Evolutionary conservation across 2,797 vertebrate genomes (phyloP).

Genomic region (Pitangus sulphuratus): DNA sequence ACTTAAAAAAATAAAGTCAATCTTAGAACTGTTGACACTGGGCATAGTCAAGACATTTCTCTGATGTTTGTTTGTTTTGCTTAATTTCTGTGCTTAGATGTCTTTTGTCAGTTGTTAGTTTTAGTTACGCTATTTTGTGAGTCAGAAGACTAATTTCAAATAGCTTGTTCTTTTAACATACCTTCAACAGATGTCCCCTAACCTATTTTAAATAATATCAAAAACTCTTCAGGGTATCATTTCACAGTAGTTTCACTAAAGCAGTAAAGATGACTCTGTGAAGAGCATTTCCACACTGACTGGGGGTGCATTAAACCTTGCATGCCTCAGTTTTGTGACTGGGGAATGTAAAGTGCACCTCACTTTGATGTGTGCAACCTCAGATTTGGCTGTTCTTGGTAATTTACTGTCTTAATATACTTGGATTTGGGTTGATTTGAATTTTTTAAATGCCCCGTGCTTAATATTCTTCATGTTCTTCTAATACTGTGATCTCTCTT

Average conservation of each 20-base stretch:
- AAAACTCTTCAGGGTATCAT: neutral
- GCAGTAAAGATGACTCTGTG: neutral
- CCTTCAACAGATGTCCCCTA: neutral
- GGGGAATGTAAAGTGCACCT: neutral
- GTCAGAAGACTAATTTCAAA: neutral
- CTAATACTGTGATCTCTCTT: conserved; percentile 11
- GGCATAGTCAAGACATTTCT: neutral
- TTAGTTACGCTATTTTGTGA: neutral
- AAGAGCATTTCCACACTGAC: neutral
- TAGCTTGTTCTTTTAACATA: neutral
- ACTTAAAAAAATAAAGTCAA: neutral
- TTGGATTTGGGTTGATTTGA: neutral
- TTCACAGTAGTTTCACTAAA: neutral
- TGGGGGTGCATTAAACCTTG: neutral
- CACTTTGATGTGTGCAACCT: neutral
- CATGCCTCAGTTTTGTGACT: neutral
- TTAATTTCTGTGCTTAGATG: neutral
- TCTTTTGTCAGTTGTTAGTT: neutral
- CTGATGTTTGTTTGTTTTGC: neutral
- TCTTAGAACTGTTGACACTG: neutral
- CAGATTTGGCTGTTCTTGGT: neutral
- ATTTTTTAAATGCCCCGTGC: neutral
- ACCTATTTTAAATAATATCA: neutral
- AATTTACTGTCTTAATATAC: neutral
- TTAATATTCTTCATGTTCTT: neutral